Base-by-base conservation (phyloP, 2,797 vertebrate species). In the Crocidura indochinensis region DNA sequence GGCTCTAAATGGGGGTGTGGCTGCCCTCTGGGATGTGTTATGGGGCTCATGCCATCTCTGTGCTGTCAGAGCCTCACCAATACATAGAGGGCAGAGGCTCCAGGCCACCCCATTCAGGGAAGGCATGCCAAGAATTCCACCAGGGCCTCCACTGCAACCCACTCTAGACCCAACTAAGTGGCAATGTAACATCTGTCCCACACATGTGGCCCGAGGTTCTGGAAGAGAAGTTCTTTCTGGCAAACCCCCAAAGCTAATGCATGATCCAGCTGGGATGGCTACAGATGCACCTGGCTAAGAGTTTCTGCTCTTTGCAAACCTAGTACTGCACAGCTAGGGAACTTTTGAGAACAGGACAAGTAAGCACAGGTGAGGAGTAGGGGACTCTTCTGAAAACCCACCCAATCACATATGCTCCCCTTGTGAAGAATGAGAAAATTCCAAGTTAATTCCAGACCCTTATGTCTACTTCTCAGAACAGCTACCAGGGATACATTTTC, bases 291-390 rank as follows among this genome's bases (percentile, higher is more conserved):
- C 19, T 84, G 90, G 67, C 22, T 64, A 14, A 44, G 56, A 90
- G 67, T n/a, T 77, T n/a, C 72, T 38, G 10, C 8, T 89, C 46
- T 77, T 88, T 73, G 72, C 19, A 90, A 68, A 27, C 68, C 31
- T 10, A 9, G 31, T 56, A 49, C 10, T 88, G 74, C 77, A 78
- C 51, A 85, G 56, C 4, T 19, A 85, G 68, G 49, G 6, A n/a
- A 60, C n/a, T 76, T 78, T 82, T 92, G 86, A 91, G 65, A 83
- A 81, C 0, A 62, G 69, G 47, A 38, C 44, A 79, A 24, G 0
- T 6, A 56, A 73, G 6, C 26, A 46, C 69, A 72, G 51, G 7
- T 10, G 38, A 47, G 17, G 27, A 24, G 77, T 90, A 24, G 31
- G 29, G 56, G 26, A 26, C 27, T 26, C 38, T 47, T 29, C 56